Base-by-base conservation (phyloP, 2,113 vertebrate genomes). In the Myrmecobius fasciatus region DNA sequence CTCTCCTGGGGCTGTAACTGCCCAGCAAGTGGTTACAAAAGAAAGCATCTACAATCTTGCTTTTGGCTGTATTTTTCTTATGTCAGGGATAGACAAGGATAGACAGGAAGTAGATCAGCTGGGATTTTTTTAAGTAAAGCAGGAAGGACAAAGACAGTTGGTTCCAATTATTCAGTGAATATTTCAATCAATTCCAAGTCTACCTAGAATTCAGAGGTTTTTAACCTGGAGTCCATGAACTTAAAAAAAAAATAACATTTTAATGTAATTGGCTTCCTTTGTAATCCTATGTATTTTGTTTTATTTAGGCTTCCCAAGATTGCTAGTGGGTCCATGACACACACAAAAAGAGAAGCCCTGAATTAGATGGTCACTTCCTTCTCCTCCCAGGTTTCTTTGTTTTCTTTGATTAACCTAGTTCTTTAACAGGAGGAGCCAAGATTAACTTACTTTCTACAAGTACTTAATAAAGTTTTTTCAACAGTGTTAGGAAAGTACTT, bases 1-100 rank as follows among this genome's bases (percentile, higher is more conserved):
- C 54, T 53, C 36, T 51, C 10, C 6, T 26, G 88, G 90, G 47
- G 90, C 25, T 46, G 24, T 26, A 89, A 53, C 51, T 96, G 75
- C 91, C 43, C 75, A 67, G 14, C 52, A 53, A 88, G 89, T 91
- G 91, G 60, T 52, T 91, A 96, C 43, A 93, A 91, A 95, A 92
- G 49, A 31, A 25, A 89, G 2, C 6, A 48, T 93, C 60, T 54
- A 90, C 91, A 47, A 48, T 91, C 83, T 83, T 94, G 92, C 60
- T 91, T 67, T 94, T 88, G 91, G 14, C 31, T 89, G 0, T 51
- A 52, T 93, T 92, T 93, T 95, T 60, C 53, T 49, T 24, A 47
- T 88, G 56, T 89, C 67, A 90, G 22, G 56, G 52, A 56, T 47
- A 91, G 28, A 25, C 89, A 26, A 12, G 17, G 49, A 48, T 36